phyloP scores from a whole-genome alignment of 92 coral and sea anemone genomes.

The Epizoanthus fatuus region DNA sequence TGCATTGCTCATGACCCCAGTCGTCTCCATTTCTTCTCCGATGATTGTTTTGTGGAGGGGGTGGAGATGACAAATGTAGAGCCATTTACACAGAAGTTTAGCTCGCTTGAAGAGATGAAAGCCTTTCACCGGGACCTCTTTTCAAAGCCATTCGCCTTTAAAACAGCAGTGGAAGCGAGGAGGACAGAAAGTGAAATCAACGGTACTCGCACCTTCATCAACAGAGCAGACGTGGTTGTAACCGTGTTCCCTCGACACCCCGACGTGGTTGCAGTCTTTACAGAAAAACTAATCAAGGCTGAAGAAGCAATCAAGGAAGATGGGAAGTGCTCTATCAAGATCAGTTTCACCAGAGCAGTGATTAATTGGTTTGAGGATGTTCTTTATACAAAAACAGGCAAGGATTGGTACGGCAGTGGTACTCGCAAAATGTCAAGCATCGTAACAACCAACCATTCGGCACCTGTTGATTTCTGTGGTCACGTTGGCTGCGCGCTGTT shows the following conservation, averaged over 20 bases:
- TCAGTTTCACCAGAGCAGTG: constrained; percentile 21
- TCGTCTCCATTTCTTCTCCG: constrained; percentile 12
- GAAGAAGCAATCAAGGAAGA: constrained; percentile 20
- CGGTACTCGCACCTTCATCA: background rate
- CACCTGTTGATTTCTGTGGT: constrained; percentile 20
- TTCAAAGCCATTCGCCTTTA: constrained; percentile 45
- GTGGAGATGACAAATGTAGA: too few relatives aligned
- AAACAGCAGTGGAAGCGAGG: constrained; percentile 13
- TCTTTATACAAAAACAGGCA: constrained; percentile 10
- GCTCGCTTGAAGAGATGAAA: constrained; percentile 21
- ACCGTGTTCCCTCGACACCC: constrained; percentile 37
- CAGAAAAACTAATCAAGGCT: constrained; percentile 29
- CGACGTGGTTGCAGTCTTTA: constrained; percentile 15
- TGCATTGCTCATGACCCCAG: constrained; percentile 24
- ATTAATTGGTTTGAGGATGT: constrained; percentile 1
- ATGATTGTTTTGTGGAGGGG: too few relatives aligned
- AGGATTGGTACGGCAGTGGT: constrained; percentile 33
- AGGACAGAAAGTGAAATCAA: too few relatives aligned
- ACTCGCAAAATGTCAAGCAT: constrained; percentile 14
- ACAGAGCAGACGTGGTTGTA: constrained; percentile 26
- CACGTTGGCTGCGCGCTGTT: constrained; percentile 10
- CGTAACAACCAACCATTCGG: background rate
- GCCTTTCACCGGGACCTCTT: constrained; percentile 32
- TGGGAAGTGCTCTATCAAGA: constrained; percentile 20
- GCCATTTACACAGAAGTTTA: constrained; percentile 36